These are phyloP conservation scores for Enteromius argenteus DNA, from an alignment of 2,797 vertebrate genomes.

Conservation along the genomic window DNA sequence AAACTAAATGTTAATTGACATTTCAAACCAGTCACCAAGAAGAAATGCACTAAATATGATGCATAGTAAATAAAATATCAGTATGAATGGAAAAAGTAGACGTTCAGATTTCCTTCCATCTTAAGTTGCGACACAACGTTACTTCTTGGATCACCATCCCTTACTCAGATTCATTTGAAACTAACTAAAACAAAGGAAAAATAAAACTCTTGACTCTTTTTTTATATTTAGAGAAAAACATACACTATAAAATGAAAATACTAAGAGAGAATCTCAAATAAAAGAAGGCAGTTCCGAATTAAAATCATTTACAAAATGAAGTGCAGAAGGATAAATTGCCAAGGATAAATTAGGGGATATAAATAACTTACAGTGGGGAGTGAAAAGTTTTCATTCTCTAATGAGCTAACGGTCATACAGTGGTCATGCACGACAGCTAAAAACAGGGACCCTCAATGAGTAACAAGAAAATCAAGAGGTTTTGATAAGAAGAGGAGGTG, in stretches of 20 bases:
- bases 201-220: not conserved
- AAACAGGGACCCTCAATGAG: constrained; percentile 40
- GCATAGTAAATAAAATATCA: constrained; percentile 20
- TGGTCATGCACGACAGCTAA: not conserved
- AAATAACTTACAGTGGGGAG: constrained; percentile 43
- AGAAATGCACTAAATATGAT: constrained; percentile 5
- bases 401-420: constrained; percentile 14
- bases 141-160: not conserved
- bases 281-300: not conserved
- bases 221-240: constrained; percentile 1
- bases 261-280: not conserved
- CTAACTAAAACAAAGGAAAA: not conserved
- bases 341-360: not conserved
- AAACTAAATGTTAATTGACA: not conserved
- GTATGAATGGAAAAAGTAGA: constrained; percentile 12
- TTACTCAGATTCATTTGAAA: not conserved
- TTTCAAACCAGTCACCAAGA: not conserved
- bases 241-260: not conserved
- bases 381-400: constrained; percentile 33
- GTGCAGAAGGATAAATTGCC: not conserved
- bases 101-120: not conserved
- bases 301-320: not conserved
- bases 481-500: constrained; percentile 35
- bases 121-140: not conserved
- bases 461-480: constrained; percentile 63